Conservation (phyloP, 2,113 vertebrate species). For the Eira barbara region DNA sequence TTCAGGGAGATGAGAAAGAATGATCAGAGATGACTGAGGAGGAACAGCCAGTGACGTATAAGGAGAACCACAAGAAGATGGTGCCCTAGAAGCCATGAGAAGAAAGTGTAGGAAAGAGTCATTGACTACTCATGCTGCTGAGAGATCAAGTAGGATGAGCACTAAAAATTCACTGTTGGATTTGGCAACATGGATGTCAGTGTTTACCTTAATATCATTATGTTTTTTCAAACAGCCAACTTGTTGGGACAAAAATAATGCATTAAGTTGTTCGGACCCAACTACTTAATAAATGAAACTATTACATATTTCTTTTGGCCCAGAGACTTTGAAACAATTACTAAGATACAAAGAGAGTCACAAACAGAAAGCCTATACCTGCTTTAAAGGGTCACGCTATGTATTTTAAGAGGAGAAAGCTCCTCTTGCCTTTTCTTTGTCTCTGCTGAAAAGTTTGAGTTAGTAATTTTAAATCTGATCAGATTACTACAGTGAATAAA, state of each 20-base stretch:
- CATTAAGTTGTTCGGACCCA: constrained; percentile 2
- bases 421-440: neutral
- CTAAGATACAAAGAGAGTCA: neutral
- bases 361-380: neutral
- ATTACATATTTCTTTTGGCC: neutral
- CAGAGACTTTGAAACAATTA: neutral
- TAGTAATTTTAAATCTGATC: neutral
- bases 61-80: neutral
- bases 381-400: neutral
- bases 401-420: neutral
- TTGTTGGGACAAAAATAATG: neutral
- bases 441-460: neutral
- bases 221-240: neutral
- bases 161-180: neutral
- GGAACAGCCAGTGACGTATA: neutral
- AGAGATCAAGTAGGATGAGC: neutral
- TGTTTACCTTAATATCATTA: neutral
- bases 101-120: neutral
- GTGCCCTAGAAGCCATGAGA: neutral
- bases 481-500: constrained; percentile 15
- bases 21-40: neutral
- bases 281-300: neutral
- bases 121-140: neutral
- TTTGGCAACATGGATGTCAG: neutral
- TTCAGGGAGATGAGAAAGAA: neutral